Evolutionary conservation across 1,140 invertebrate species (phyloP).

Genomic region (Sweltsa coloradensis): DNA sequence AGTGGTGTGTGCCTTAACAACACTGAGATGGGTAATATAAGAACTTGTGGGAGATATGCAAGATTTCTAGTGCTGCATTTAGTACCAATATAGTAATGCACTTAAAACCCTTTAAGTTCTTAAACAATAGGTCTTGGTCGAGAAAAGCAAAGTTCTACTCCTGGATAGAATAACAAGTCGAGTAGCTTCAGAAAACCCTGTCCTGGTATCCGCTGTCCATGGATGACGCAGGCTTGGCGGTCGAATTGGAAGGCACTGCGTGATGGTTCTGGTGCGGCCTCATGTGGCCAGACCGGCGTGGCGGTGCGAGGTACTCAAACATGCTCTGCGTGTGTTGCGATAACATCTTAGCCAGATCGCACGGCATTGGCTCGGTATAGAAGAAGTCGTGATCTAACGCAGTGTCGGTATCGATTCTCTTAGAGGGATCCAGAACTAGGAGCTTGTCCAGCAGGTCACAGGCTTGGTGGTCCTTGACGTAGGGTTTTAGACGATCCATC

Average conservation of each 20-base stretch:
- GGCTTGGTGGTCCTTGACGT: constrained; percentile 84
- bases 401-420: constrained; percentile 81
- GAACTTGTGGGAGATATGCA: too few relatives aligned
- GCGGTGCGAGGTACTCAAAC: constrained; percentile 91
- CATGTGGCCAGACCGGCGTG: constrained; percentile 53
- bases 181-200: constrained; percentile 62
- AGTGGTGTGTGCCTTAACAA: too few relatives aligned
- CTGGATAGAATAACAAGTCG: too few relatives aligned
- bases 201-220: constrained; percentile 62
- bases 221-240: constrained; percentile 36
- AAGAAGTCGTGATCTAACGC: constrained; percentile 97
- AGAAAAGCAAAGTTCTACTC: too few relatives aligned
- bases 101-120: too few relatives aligned
- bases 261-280: constrained; percentile 57
- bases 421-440: constrained; percentile 80
- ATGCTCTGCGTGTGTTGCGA: constrained; percentile 88
- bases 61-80: too few relatives aligned
- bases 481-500: constrained; percentile 80
- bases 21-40: too few relatives aligned
- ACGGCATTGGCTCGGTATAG: constrained; percentile 93
- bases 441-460: constrained; percentile 91
- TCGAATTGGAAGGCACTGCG: constrained; percentile 25
- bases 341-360: constrained; percentile 83
- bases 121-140: too few relatives aligned
- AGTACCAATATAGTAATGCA: too few relatives aligned